A percentile compares a stretch with the other conserved stretches of the same genome.
Conservation (phyloP, 2,888 invertebrate genomes). For the Zhengitettix transpicula region DNA sequence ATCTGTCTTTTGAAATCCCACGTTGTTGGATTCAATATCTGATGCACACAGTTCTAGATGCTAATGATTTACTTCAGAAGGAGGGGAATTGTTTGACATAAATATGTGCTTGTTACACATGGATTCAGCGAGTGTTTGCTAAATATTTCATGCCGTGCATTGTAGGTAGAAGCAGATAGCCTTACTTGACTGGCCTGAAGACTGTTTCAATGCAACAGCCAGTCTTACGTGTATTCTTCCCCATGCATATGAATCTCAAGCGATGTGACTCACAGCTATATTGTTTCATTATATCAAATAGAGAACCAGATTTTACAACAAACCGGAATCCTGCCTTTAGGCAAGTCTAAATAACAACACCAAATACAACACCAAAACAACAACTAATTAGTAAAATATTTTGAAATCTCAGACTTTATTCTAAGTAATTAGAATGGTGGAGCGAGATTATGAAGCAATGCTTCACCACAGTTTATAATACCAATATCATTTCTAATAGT, state of each 20-base stretch:
- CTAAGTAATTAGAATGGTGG: constrained; percentile 2
- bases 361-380: neutral
- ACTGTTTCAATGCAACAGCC: constrained; percentile 32
- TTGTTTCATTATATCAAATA: neutral
- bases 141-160: constrained; percentile 6
- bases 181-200: constrained; percentile 26
- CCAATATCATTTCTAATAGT: neutral
- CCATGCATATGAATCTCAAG: constrained; percentile 12
- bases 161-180: neutral
- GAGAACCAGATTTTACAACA: constrained; percentile 12
- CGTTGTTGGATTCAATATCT: no score
- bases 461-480: neutral
- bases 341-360: neutral
- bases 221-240: constrained; percentile 17
- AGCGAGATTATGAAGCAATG: constrained; percentile 5
- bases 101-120: no score
- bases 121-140: no score
- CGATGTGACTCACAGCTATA: neutral
- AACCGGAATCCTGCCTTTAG: constrained; percentile 13
- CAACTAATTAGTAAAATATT: neutral
- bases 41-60: no score
- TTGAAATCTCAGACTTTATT: neutral
- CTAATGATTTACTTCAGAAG: no score
- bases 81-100: no score
- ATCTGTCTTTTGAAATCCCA: constrained; percentile 3